phyloP scores from a whole-genome alignment of 2,797 vertebrate species.

The Chelonia mydas region DNA sequence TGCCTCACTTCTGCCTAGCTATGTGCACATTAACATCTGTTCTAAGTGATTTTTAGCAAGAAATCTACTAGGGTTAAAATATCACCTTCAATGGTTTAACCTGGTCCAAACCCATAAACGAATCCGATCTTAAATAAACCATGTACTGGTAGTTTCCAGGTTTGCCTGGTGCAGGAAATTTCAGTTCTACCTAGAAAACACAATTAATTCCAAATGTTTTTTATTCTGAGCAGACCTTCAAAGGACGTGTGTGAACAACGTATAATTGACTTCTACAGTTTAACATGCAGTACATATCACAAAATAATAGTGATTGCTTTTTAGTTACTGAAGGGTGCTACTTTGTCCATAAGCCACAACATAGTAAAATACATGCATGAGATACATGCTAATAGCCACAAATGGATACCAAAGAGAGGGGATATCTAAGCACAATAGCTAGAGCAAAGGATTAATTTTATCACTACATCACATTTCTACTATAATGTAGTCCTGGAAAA shows the following conservation, averaged over 20 bases:
- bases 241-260: not conserved
- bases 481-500: not conserved
- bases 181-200: constrained; percentile 93
- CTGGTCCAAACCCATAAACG: constrained; percentile 97
- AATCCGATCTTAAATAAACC: constrained; percentile 96
- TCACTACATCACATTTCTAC: fast-evolving
- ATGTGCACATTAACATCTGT: not conserved
- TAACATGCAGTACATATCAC: not conserved
- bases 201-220: not conserved
- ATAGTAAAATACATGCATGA: not conserved
- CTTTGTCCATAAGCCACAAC: not conserved
- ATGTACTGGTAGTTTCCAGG: constrained; percentile 98
- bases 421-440: not conserved
- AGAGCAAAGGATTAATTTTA: not conserved
- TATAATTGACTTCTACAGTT: not conserved
- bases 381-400: not conserved
- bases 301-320: not conserved
- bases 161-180: constrained; percentile 98
- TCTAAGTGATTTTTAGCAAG: not conserved
- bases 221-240: not conserved
- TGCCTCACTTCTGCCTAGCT: not conserved
- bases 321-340: not conserved
- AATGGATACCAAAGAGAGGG: not conserved
- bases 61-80: not conserved
- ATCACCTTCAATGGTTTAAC: constrained; percentile 96